Evolutionary conservation across 2,797 vertebrate species (phyloP).

Genomic region (Catharus ustulatus): DNA sequence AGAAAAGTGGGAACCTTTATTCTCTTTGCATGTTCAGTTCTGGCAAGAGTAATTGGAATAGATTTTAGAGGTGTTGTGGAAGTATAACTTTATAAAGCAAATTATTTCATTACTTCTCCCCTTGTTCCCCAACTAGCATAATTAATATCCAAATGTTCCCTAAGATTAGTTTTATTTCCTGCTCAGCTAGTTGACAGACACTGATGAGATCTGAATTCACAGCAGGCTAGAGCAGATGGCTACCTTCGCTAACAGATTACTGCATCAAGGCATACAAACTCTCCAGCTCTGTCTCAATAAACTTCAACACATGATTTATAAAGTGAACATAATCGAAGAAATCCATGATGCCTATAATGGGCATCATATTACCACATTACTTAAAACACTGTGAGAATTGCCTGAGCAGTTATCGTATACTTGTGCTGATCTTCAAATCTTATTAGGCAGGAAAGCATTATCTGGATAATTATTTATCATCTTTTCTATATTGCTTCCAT

Average conservation of each 20-base stretch:
- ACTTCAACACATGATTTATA: conserved; percentile 45
- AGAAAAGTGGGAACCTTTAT: background rate
- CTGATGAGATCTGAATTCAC: conserved; percentile 39
- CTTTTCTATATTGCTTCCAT: conserved; percentile 53
- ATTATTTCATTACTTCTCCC: conserved; percentile 26
- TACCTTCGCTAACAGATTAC: conserved; percentile 47
- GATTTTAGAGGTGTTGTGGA: conserved; percentile 1
- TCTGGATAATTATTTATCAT: conserved; percentile 61
- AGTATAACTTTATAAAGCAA: background rate
- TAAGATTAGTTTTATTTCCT: conserved; percentile 36
- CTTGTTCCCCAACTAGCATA: conserved; percentile 2
- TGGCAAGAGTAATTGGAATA: background rate
- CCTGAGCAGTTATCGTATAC: conserved; percentile 30
- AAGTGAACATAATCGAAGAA: conserved; percentile 14
- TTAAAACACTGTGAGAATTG: conserved; percentile 40
- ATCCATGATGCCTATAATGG: background rate
- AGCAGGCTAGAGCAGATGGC: conserved; percentile 52
- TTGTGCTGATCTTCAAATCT: conserved; percentile 64
- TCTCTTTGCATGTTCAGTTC: background rate
- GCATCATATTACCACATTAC: background rate
- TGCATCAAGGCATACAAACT: background rate
- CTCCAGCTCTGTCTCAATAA: conserved; percentile 34
- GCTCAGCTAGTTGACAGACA: conserved; percentile 28
- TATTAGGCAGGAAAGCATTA: conserved; percentile 63
- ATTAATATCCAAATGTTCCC: conserved; percentile 52